Base-by-base conservation (phyloP, 2,113 vertebrate species). In the Centropus unirufus region DNA sequence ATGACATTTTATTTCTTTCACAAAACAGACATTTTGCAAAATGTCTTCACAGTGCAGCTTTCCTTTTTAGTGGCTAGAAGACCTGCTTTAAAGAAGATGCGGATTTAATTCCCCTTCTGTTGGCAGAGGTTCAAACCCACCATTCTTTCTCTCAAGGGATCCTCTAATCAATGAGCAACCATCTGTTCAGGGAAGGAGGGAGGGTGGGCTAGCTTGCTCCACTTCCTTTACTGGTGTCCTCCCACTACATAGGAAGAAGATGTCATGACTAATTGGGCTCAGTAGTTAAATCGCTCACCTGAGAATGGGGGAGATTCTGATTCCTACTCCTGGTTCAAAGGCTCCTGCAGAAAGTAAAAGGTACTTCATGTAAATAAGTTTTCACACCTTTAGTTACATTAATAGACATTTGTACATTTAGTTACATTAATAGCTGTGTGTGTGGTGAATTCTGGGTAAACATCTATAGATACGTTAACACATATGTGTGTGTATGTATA, bases 81-180 rank as follows among this genome's bases (percentile, higher is more conserved):
- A 74, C 22, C 6, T 27, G 34, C 40, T 77, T 62, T 49, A 81
- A 76, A 90, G 47, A 72, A 66, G 59, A 73, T 1, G 6, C 47
- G 76, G 49, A 51, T 92, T 89, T 61, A 86, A 77, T 86, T 81
- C 83, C 68, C 63, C 22, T 62, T 89, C 64, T 24, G 14, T 16
- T 96, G 96, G 93, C 95, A 83, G 64, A 86, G 57, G 36, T 96
- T 77, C 95, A 95, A 96, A 78, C 42, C 68, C 72, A 73, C 40
- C 0, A 0, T 83, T 86, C 51, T 49, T 40, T 5, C 19, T 77
- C 96, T 92, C 93, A 83, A 57, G 93, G 55, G 93, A 91, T 2
- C 2, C 14, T 26, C 63, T 95, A 86, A 96, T 95, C 94, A 93
- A 91, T 91, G 80, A 91, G 59, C 63, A 77, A 18, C 87, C 94